Percentiles rank a stretch among this genome's conserved stretches.
phyloP scores from a whole-genome alignment of 2,797 vertebrate species.

The Hozukius guyotensis region DNA sequence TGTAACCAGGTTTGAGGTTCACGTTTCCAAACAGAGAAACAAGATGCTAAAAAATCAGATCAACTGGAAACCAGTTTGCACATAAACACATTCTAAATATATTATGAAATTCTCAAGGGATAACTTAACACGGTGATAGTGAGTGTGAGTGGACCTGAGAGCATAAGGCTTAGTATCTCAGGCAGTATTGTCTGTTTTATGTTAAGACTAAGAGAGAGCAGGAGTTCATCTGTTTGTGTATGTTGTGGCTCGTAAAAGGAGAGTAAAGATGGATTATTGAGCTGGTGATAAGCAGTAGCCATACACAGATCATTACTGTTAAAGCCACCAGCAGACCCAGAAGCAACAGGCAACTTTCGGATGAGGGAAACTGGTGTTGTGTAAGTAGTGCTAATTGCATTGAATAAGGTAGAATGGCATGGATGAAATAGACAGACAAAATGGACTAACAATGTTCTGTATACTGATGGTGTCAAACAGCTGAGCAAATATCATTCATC shows the following conservation, averaged over 20 bases:
- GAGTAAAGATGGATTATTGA: conserved; percentile 60
- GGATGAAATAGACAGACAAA: not conserved
- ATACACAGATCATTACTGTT: conserved; percentile 31
- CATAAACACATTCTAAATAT: not conserved
- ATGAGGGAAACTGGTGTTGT: not conserved
- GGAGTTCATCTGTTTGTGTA: not conserved
- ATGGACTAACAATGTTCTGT: not conserved
- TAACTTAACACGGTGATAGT: not conserved
- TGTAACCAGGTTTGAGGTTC: not conserved
- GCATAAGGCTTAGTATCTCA: not conserved
- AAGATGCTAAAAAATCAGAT: not conserved
- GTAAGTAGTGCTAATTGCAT: not conserved
- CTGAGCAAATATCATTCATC: not conserved
- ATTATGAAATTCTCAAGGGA: not conserved
- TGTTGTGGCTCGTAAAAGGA: conserved; percentile 58
- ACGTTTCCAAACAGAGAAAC: not conserved
- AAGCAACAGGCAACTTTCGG: not conserved
- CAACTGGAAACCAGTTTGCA: not conserved
- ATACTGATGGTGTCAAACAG: not conserved
- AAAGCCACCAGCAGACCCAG: conserved; percentile 9
- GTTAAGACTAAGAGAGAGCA: not conserved
- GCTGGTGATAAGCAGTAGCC: conserved; percentile 51
- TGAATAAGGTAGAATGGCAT: not conserved
- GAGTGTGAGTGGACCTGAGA: not conserved
- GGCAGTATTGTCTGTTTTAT: not conserved